Evolutionary conservation across 2,888 invertebrate genomes (phyloP).

Genomic region (Coenonympha arcania): DNA sequence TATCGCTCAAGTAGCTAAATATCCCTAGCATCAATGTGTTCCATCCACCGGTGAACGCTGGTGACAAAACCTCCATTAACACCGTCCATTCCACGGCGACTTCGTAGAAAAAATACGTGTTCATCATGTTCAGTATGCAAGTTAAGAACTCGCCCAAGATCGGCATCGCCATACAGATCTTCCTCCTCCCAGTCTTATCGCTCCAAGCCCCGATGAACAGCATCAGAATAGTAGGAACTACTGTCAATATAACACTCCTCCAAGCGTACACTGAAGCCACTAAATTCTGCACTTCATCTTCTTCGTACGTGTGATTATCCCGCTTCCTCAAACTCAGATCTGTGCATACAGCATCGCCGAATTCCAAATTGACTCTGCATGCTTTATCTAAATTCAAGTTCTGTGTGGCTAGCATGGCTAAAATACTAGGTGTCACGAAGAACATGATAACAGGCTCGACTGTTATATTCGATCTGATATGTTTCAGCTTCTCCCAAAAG

Average conservation of each 20-base stretch:
- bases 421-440: slow-evolving; percentile 75
- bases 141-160: slow-evolving; percentile 69
- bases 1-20: slow-evolving; percentile 76
- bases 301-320: too few relatives aligned
- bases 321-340: too few relatives aligned
- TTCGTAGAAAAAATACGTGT: slow-evolving; percentile 70
- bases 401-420: slow-evolving; percentile 84
- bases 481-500: slow-evolving; percentile 58
- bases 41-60: slow-evolving; percentile 72
- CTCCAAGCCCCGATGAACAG: slow-evolving; percentile 77
- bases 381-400: slow-evolving; percentile 89
- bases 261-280: slow-evolving; percentile 72
- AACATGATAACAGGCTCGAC: slow-evolving; percentile 78
- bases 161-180: slow-evolving; percentile 73
- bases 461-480: slow-evolving; percentile 74
- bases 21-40: slow-evolving; percentile 72
- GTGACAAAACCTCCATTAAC: slow-evolving; percentile 68
- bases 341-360: slow-evolving; percentile 80
- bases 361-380: slow-evolving; percentile 84
- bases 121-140: slow-evolving; percentile 65
- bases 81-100: slow-evolving; percentile 69
- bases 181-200: slow-evolving; percentile 71
- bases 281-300: slow-evolving; percentile 73
- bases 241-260: slow-evolving; percentile 70
- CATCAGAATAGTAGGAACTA: slow-evolving; percentile 71